Evolutionary conservation across 2,797 vertebrate genomes (phyloP).

Genomic region (Oceanodroma leucorhoa): DNA sequence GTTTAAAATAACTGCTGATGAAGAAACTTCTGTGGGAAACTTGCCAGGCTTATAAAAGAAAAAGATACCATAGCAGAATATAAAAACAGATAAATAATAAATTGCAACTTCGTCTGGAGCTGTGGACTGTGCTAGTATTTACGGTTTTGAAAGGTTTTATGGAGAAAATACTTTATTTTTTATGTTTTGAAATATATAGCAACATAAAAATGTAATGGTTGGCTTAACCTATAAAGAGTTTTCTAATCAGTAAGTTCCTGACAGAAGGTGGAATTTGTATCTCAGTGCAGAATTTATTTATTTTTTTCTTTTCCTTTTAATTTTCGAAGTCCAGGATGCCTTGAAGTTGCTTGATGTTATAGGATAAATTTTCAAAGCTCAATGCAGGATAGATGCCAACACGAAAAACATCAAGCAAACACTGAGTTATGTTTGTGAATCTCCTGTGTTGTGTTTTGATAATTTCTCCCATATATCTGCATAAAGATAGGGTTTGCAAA

Average conservation of each 20-base stretch:
- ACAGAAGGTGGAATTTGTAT: slow-evolving; percentile 74
- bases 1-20: slow-evolving; percentile 47
- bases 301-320: slow-evolving; percentile 61
- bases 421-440: slow-evolving; percentile 21
- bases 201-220: slow-evolving; percentile 74
- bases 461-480: slow-evolving; percentile 58
- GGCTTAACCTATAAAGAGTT: slow-evolving; percentile 74
- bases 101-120: slow-evolving; percentile 36
- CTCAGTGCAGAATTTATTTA: slow-evolving; percentile 54
- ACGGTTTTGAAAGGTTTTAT: slow-evolving; percentile 61
- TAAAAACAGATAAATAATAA: slow-evolving; percentile 64
- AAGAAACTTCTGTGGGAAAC: slow-evolving; percentile 45
- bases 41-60: slow-evolving; percentile 62
- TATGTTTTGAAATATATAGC: slow-evolving; percentile 70
- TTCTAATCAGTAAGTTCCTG: slow-evolving; percentile 75
- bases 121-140: slow-evolving; percentile 50
- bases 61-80: slow-evolving; percentile 54
- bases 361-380: slow-evolving; percentile 67
- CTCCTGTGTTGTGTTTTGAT: slow-evolving; percentile 46
- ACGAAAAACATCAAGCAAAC: slow-evolving; percentile 35
- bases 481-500: slow-evolving; percentile 41
- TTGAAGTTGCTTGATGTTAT: slow-evolving; percentile 49
- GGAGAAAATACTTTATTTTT: slow-evolving; percentile 69
- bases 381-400: slow-evolving; percentile 29
- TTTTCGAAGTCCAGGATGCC: slow-evolving; percentile 63